Evolutionary conservation across 2,888 invertebrate species (phyloP).

Genomic region (Caprella mutica): DNA sequence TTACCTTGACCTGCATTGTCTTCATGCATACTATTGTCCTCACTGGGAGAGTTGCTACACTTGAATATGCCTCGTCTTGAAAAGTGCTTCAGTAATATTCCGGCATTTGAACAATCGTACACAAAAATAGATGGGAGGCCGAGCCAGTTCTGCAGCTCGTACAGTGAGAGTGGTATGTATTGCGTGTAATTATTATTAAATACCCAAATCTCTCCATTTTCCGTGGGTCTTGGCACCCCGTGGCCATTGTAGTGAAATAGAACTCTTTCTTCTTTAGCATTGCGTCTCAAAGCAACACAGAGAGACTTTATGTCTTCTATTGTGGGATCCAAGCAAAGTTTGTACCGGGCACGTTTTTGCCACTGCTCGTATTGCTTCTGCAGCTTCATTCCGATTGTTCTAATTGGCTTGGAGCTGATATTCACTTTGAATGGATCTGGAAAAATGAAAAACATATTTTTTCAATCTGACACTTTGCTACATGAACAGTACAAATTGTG

Average conservation of each 20-base stretch:
- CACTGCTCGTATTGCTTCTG: constrained; percentile 96
- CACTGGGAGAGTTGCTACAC: too few species aligned
- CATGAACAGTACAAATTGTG: too few species aligned
- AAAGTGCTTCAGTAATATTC: constrained; percentile 84
- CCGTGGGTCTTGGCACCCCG: constrained; percentile 94
- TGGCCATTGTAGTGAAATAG: constrained; percentile 99
- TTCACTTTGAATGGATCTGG: constrained; percentile 46
- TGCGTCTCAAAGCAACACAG: constrained; percentile 82
- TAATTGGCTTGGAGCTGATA: constrained; percentile 49
- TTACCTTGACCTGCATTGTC: too few species aligned
- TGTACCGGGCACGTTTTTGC: constrained; percentile 96
- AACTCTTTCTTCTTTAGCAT: constrained; percentile 96
- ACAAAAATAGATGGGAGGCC: constrained; percentile 97
- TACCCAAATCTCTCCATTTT: constrained; percentile 98
- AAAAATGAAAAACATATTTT: constrained; percentile 34
- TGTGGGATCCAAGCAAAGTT: constrained; percentile 92
- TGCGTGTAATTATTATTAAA: constrained; percentile 98
- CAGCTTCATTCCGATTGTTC: constrained; percentile 76
- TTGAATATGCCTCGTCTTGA: constrained; percentile 37
- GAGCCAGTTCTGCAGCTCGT: constrained; percentile 99
- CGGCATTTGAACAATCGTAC: constrained; percentile 97
- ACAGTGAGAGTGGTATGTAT: constrained; percentile 96
- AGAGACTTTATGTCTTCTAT: constrained; percentile 95
- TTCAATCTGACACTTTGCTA: too few species aligned
- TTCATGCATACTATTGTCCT: too few species aligned